These are phyloP conservation scores for Sparidentex hasta DNA, from an alignment of 2,797 vertebrate genomes.

Conservation along the genomic window DNA sequence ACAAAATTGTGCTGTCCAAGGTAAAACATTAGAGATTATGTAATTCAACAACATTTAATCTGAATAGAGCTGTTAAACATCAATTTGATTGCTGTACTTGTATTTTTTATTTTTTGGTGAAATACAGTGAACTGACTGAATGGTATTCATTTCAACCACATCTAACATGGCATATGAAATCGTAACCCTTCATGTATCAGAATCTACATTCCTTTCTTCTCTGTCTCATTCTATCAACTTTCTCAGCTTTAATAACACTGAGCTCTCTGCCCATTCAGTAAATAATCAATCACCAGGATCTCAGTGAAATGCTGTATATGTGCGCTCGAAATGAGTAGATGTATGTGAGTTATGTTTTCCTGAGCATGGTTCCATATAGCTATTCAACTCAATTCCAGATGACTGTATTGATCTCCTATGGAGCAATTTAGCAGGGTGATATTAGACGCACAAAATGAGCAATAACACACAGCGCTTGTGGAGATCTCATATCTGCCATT, in stretches of 20 bases:
- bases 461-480: slow-evolving; percentile 36
- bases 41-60: not conserved
- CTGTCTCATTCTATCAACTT: not conserved
- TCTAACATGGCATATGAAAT: not conserved
- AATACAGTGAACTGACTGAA: not conserved
- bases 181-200: not conserved
- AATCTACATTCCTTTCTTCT: not conserved
- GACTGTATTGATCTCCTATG: slow-evolving; percentile 54
- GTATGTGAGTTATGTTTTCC: slow-evolving; percentile 10
- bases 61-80: no score
- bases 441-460: slow-evolving; percentile 48
- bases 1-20: not conserved
- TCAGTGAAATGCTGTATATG: slow-evolving; percentile 11
- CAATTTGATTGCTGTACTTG: not conserved
- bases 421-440: slow-evolving; percentile 53
- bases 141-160: not conserved
- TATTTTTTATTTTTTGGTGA: not conserved
- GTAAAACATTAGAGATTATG: not conserved
- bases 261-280: not conserved
- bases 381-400: slow-evolving; percentile 42
- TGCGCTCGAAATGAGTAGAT: not conserved
- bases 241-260: not conserved
- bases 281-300: slow-evolving; percentile 5
- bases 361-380: slow-evolving; percentile 24
- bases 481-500: slow-evolving; percentile 28